Conservation (phyloP, 2,797 vertebrate species). For the Halcyon badia region DNA sequence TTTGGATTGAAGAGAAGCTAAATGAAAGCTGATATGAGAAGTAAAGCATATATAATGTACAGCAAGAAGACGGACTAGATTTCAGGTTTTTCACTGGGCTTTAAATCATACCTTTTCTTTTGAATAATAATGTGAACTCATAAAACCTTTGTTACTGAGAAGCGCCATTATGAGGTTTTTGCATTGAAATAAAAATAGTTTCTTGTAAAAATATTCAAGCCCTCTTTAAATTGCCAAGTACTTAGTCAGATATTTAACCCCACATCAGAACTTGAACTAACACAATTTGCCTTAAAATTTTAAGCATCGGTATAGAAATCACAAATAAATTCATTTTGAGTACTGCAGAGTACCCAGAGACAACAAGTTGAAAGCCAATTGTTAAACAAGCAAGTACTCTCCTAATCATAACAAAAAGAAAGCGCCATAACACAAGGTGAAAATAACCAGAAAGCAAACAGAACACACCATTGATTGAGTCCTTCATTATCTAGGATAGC, state of each 20-base stretch:
- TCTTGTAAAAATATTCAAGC: neutral
- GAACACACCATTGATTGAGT: slow-evolving; percentile 90
- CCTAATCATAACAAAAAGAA: slow-evolving; percentile 66
- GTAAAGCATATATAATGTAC: neutral
- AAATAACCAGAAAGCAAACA: slow-evolving; percentile 87
- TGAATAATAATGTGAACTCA: neutral
- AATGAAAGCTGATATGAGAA: slow-evolving; percentile 10
- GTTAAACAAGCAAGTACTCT: slow-evolving; percentile 28
- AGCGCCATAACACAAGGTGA: slow-evolving; percentile 61
- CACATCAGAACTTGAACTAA: slow-evolving; percentile 39
- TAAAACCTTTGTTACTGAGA: neutral
- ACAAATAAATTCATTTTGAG: slow-evolving; percentile 53
- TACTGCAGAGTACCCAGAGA: neutral
- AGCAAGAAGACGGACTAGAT: neutral
- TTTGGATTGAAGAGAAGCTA: neutral
- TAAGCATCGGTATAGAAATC: slow-evolving; percentile 24
- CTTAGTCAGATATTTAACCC: neutral
- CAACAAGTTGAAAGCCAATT: slow-evolving; percentile 40
- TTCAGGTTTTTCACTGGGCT: neutral
- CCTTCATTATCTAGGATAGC: slow-evolving; percentile 89
- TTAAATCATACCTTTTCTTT: neutral
- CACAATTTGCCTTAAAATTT: slow-evolving; percentile 52
- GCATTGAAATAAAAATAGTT: neutral
- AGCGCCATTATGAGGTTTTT: neutral
- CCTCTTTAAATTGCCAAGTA: slow-evolving; percentile 23